These are phyloP conservation scores for Amphibalanus amphitrite DNA, from an alignment of 1,140 invertebrate genomes.

Conservation along the genomic window DNA sequence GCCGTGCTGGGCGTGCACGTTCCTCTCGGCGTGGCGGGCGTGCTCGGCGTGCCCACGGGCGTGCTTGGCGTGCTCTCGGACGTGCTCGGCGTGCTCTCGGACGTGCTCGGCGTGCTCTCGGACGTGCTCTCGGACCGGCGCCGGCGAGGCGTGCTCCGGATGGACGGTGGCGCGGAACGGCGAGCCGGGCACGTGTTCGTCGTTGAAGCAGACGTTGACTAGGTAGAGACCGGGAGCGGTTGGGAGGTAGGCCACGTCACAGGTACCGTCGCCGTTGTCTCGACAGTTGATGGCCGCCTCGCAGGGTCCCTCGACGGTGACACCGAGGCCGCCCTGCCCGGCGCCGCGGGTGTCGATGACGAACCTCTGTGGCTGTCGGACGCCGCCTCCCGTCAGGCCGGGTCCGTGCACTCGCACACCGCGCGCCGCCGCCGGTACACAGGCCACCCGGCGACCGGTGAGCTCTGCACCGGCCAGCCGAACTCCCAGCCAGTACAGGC, in stretches of 20 bases:
- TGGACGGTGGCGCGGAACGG: constrained; percentile 36
- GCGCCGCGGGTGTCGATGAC: constrained; percentile 58
- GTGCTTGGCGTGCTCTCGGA: too few species aligned
- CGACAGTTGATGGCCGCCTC: constrained; percentile 61
- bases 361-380: constrained; percentile 53
- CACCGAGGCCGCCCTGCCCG: constrained; percentile 49
- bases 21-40: too few species aligned
- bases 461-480: not conserved
- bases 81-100: too few species aligned
- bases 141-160: not conserved
- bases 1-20: too few species aligned
- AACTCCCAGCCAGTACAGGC: not conserved
- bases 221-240: constrained; percentile 57
- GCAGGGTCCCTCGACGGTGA: constrained; percentile 65
- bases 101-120: too few species aligned
- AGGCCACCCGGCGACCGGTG: not conserved
- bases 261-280: constrained; percentile 67
- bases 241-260: constrained; percentile 60
- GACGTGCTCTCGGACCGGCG: not conserved
- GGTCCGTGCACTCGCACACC: not conserved
- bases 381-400: constrained; percentile 22
- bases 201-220: constrained; percentile 65
- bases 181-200: constrained; percentile 53
- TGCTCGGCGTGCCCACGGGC: too few species aligned
- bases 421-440: not conserved